Conservation (phyloP, 2,797 vertebrate species). For the Phyllotis vaccarum region DNA sequence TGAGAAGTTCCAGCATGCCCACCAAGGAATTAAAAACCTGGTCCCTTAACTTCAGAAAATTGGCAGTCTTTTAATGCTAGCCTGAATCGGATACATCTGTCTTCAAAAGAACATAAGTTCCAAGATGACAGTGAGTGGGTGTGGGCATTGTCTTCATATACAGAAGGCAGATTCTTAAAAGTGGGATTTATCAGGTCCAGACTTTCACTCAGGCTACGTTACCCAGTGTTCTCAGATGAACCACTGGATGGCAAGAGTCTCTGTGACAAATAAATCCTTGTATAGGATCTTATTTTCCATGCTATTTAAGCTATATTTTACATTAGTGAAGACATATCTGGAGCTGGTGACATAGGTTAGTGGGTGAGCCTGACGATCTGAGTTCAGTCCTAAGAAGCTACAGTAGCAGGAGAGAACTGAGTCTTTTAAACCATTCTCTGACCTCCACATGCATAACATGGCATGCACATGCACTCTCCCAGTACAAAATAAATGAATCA, state of each 20-base stretch:
- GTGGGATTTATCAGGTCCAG: not conserved
- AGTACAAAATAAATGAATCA: not conserved
- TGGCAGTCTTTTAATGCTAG: slow-evolving; percentile 12
- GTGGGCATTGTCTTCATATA: not conserved
- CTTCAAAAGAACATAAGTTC: slow-evolving; percentile 54
- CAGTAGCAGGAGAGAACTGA: not conserved
- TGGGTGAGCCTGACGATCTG: not conserved
- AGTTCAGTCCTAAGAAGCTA: not conserved
- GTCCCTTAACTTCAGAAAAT: not conserved
- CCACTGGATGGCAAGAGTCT: not conserved
- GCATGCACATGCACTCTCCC: not conserved
- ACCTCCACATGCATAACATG: not conserved
- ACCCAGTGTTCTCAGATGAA: not conserved
- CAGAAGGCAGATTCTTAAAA: not conserved
- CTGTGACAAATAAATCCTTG: not conserved
- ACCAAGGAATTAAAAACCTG: slow-evolving; percentile 62
- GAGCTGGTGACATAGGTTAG: not conserved
- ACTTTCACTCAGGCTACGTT: not conserved
- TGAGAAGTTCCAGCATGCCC: slow-evolving; percentile 10
- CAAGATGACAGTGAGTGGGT: slow-evolving; percentile 4
- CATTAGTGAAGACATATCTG: not conserved
- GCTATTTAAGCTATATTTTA: not conserved
- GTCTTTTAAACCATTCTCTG: not conserved
- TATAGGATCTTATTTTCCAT: not conserved
- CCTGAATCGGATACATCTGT: slow-evolving; percentile 63